Conservation (phyloP, 2,113 vertebrate genomes). For the Platichthys stellatus region DNA sequence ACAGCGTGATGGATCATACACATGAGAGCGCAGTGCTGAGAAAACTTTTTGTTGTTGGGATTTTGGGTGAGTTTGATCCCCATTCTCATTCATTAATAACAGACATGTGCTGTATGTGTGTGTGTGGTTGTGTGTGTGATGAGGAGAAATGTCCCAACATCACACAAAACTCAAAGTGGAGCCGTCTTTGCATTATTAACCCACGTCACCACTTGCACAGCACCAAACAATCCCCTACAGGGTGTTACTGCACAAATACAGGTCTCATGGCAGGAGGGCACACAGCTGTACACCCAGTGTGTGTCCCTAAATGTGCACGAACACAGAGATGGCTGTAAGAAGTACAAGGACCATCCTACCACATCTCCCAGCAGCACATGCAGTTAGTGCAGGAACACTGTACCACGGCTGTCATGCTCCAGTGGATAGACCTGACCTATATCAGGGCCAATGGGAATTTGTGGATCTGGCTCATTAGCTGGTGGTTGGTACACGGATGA, state of each 20-base stretch:
- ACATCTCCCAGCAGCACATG: slow-evolving; percentile 11
- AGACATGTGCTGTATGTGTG: too few relatives aligned
- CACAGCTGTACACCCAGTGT: not conserved
- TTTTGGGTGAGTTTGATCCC: slow-evolving; percentile 72
- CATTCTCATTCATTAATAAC: not conserved
- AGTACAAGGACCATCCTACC: too few relatives aligned
- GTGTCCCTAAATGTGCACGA: not conserved
- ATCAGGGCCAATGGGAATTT: slow-evolving; percentile 50
- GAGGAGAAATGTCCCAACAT: not conserved
- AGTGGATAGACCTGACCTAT: slow-evolving; percentile 65
- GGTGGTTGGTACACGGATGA: slow-evolving; percentile 35
- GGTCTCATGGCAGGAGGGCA: not conserved
- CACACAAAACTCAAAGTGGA: not conserved
- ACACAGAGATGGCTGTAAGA: too few relatives aligned
- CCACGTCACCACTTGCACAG: not conserved
- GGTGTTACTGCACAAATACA: not conserved
- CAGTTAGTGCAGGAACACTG: slow-evolving; percentile 5
- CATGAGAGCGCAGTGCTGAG: slow-evolving; percentile 55
- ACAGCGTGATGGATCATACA: slow-evolving; percentile 74
- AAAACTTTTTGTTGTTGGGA: slow-evolving; percentile 76
- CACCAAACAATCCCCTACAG: not conserved
- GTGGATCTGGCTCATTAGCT: slow-evolving; percentile 59
- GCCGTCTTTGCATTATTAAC: not conserved
- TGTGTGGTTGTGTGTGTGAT: not conserved
- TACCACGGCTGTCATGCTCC: slow-evolving; percentile 41